These are phyloP conservation scores for Brevimyrus niger DNA, from an alignment of 2,113 vertebrate genomes.

Conservation along the genomic window DNA sequence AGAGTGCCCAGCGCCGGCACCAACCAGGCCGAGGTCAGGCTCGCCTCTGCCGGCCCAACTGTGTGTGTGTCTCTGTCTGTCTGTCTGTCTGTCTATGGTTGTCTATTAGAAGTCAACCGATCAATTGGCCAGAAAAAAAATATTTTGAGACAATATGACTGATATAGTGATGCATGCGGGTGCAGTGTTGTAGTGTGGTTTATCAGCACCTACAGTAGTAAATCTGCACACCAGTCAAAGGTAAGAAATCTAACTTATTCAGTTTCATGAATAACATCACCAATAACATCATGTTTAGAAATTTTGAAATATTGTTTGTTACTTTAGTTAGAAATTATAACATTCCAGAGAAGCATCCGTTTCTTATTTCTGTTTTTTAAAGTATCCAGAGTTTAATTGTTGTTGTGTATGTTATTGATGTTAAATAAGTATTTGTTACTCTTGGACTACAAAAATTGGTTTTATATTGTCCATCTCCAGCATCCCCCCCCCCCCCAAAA, in stretches of 20 bases:
- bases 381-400: not conserved
- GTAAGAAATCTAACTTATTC: not conserved
- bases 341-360: not conserved
- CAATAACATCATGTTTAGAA: too few species aligned
- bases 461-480: not conserved
- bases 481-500: not conserved
- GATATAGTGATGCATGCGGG: not conserved
- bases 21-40: slow-evolving; percentile 79
- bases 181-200: not conserved
- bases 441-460: not conserved
- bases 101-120: not conserved
- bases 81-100: too few species aligned
- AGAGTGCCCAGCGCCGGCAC: slow-evolving; percentile 76
- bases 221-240: not conserved
- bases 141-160: not conserved
- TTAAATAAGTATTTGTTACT: not conserved
- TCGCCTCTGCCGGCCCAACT: not conserved
- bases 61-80: not conserved
- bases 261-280: not conserved
- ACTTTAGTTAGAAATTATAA: too few species aligned
- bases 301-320: not conserved
- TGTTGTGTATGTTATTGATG: not conserved
- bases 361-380: not conserved
- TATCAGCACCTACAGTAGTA: not conserved
- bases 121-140: not conserved